phyloP scores from a whole-genome alignment of 2,888 invertebrate genomes.

The Esperia sulphurella region DNA sequence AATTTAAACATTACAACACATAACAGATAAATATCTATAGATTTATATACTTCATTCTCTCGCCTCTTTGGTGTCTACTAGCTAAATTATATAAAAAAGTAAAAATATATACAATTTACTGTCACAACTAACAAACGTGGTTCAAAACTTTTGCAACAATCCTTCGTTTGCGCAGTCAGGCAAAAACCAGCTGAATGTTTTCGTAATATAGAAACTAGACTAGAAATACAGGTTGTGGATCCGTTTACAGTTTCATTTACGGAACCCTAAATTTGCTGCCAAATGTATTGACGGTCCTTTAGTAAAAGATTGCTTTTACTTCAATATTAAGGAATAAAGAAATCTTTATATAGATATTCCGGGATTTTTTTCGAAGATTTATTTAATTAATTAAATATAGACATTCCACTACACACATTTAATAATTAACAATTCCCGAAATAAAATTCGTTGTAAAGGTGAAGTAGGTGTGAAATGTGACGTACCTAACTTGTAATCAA shows the following conservation, averaged over 20 bases:
- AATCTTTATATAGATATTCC: too few relatives aligned
- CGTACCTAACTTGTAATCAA: too few relatives aligned
- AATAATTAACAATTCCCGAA: too few relatives aligned
- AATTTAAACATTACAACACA: constrained; percentile 71
- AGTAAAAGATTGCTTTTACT: too few relatives aligned
- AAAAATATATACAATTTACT: constrained; percentile 36
- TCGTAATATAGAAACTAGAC: neutral
- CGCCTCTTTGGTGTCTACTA: constrained; percentile 79
- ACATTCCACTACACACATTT: too few relatives aligned
- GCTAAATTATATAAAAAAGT: constrained; percentile 48
- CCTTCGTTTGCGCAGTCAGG: neutral
- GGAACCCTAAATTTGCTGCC: neutral
- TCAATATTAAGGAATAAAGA: too few relatives aligned
- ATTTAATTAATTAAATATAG: too few relatives aligned
- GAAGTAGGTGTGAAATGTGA: too few relatives aligned
- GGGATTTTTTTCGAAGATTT: too few relatives aligned
- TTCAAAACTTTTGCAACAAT: neutral
- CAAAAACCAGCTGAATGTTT: neutral
- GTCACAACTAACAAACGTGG: neutral
- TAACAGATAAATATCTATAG: constrained; percentile 73
- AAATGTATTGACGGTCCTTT: too few relatives aligned
- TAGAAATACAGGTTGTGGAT: neutral
- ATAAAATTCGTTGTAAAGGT: too few relatives aligned
- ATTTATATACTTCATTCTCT: constrained; percentile 44
- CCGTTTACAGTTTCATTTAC: neutral